These are phyloP conservation scores for Agrochola lota DNA, from an alignment of 2,888 invertebrate species.

Conservation along the genomic window DNA sequence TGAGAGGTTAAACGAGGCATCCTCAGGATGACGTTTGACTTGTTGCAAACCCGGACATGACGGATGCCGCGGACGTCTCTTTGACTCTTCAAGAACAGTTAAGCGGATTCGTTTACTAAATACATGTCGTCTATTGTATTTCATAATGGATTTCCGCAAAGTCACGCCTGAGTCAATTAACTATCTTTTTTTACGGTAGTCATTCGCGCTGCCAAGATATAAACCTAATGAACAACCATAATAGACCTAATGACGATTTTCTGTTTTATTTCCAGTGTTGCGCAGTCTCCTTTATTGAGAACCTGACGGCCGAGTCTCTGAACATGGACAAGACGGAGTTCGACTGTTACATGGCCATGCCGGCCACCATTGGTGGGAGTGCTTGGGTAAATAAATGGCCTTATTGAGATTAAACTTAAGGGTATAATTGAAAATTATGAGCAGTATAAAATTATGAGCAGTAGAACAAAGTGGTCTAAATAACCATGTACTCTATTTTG, in stretches of 20 bases:
- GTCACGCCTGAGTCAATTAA: too few relatives aligned
- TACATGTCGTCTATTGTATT: too few relatives aligned
- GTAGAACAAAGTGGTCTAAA: not conserved
- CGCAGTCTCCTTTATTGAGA: constrained; percentile 99
- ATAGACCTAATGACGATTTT: not conserved
- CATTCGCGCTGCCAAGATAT: not conserved
- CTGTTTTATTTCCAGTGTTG: constrained; percentile 93
- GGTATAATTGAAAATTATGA: not conserved
- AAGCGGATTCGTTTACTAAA: too few relatives aligned
- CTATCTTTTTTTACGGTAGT: not conserved
- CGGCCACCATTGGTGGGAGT: constrained; percentile 96
- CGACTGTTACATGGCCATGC: constrained; percentile 94
- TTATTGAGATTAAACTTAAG: not conserved
- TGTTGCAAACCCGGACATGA: too few relatives aligned
- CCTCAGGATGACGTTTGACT: too few relatives aligned
- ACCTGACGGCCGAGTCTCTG: constrained; percentile 97
- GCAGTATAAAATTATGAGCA: not conserved
- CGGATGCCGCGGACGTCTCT: too few relatives aligned
- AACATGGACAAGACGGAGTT: constrained; percentile 98
- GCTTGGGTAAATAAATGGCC: constrained; percentile 90
- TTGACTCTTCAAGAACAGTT: too few relatives aligned
- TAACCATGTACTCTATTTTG: not conserved
- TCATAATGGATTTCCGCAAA: too few relatives aligned
- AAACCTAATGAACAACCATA: too few relatives aligned
- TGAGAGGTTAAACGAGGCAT: too few relatives aligned